Conservation (phyloP, 2,113 vertebrate species). For the Etia nguti region DNA sequence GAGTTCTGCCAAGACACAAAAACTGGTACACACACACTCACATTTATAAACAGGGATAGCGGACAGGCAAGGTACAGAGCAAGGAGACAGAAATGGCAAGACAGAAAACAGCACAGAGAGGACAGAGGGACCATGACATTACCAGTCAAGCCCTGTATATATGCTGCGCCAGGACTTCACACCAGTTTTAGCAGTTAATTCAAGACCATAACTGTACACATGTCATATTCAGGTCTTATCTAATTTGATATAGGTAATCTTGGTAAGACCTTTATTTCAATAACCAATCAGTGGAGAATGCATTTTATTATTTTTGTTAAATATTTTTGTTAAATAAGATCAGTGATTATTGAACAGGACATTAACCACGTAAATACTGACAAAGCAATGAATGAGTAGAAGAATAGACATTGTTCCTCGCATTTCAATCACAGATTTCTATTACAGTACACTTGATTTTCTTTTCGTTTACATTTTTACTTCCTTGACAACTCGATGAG, state of each 20-base stretch:
- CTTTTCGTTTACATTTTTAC: background rate
- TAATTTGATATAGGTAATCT: background rate
- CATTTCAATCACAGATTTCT: background rate
- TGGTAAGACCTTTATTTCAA: background rate
- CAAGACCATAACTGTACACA: background rate
- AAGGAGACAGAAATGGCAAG: background rate
- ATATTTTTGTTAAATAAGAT: background rate
- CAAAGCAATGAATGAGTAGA: background rate
- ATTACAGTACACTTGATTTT: background rate
- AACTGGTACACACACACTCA: background rate
- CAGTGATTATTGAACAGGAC: background rate
- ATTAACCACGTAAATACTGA: background rate
- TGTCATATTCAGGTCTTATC: background rate
- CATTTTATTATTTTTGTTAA: background rate
- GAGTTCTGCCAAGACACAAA: background rate
- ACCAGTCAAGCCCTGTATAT: background rate
- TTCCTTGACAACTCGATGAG: background rate
- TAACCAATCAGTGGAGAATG: background rate
- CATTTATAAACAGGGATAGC: background rate
- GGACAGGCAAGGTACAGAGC: rapidly evolving
- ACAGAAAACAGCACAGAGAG: background rate
- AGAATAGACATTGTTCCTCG: background rate
- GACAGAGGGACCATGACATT: background rate
- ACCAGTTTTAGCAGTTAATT: background rate
- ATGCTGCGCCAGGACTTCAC: background rate